These are phyloP conservation scores for Hirtodrosophila trivittata DNA, from an alignment of 2,888 invertebrate species.

Conservation along the genomic window DNA sequence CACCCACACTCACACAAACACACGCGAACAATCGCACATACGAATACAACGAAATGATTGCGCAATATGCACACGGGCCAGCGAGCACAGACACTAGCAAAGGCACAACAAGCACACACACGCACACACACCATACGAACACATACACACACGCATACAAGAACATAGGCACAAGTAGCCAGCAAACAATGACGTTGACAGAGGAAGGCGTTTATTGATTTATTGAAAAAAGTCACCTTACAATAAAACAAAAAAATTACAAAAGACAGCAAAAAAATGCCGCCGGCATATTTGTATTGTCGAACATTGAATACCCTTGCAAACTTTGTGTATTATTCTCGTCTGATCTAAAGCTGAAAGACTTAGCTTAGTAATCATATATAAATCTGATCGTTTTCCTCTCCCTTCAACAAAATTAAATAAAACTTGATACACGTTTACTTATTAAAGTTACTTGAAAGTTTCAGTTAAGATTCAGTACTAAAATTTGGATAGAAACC, in stretches of 20 bases:
- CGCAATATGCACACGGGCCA: slow-evolving; percentile 75
- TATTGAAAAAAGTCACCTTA: slow-evolving; percentile 58
- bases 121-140: slow-evolving; percentile 8
- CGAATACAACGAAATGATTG: slow-evolving; percentile 56
- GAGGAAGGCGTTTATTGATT: slow-evolving; percentile 64
- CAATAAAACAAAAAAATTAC: slow-evolving; percentile 18
- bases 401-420: too few species aligned
- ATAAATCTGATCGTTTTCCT: too few species aligned
- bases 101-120: slow-evolving; percentile 17
- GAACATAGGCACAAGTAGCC: slow-evolving; percentile 9
- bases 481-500: too few species aligned
- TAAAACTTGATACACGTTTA: too few species aligned
- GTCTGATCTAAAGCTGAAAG: too few species aligned
- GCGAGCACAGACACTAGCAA: slow-evolving; percentile 49
- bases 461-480: too few species aligned
- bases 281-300: not conserved
- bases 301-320: slow-evolving; percentile 15
- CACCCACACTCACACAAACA: not conserved
- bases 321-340: too few species aligned
- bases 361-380: too few species aligned
- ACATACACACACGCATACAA: slow-evolving; percentile 4
- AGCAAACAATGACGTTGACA: slow-evolving; percentile 54
- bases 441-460: too few species aligned
- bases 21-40: slow-evolving; percentile 52
- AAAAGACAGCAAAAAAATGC: not conserved